Percentiles rank a stretch among this genome's conserved stretches.
Evolutionary conservation across 2,113 vertebrate genomes (phyloP).

Genomic region (Hypocryptadius cinnamomeus): DNA sequence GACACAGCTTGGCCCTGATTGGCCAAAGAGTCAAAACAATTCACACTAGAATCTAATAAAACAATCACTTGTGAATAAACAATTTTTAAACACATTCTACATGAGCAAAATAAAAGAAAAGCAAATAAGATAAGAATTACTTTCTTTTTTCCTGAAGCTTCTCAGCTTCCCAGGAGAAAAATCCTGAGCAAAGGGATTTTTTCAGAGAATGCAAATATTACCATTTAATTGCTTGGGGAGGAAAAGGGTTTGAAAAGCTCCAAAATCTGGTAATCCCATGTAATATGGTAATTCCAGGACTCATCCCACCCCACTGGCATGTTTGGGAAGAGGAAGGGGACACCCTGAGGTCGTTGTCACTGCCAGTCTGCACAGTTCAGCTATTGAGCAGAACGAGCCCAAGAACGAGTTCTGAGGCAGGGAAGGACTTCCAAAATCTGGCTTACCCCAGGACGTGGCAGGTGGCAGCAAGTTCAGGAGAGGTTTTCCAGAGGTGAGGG

Average conservation of each 20-base stretch:
- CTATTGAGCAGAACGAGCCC: background rate
- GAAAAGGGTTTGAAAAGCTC: background rate
- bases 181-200: too few species aligned
- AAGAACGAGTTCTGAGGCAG: background rate
- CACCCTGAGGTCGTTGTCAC: fast-evolving
- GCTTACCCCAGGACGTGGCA: fast-evolving
- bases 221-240: background rate
- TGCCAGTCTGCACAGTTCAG: background rate
- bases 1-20: too few species aligned
- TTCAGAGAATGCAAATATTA: too few species aligned
- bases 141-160: too few species aligned
- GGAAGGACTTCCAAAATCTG: background rate
- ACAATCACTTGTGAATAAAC: too few species aligned
- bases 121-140: too few species aligned
- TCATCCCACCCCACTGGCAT: background rate
- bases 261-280: background rate
- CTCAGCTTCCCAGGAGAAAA: too few species aligned
- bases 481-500: background rate
- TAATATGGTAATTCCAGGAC: background rate
- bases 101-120: too few species aligned
- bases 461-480: background rate
- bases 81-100: too few species aligned
- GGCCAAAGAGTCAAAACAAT: too few species aligned
- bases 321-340: background rate
- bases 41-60: too few species aligned